These are phyloP conservation scores for Esox lucius DNA, from an alignment of 2,797 vertebrate species.

Conservation along the genomic window DNA sequence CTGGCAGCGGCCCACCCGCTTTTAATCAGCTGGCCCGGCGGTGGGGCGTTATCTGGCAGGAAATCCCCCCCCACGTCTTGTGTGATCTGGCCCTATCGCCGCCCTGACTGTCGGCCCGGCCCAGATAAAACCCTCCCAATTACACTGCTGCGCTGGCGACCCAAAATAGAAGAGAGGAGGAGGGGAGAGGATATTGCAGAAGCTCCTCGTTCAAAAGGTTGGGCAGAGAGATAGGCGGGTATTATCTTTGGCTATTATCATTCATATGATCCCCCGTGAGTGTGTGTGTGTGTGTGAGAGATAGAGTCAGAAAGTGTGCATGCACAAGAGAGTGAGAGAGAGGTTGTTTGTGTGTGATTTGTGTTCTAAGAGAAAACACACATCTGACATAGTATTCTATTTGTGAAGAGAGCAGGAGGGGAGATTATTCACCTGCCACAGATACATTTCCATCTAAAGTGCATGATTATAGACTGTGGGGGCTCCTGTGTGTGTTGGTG, in stretches of 20 bases:
- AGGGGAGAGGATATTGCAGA: conserved; percentile 21
- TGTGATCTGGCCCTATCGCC: conserved; percentile 44
- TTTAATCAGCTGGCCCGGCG: conserved; percentile 38
- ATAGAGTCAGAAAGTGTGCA: neutral
- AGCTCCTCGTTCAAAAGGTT: conserved; percentile 20
- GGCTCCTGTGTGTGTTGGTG: conserved; percentile 15
- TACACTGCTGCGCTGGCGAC: conserved; percentile 3
- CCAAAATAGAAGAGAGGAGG: conserved; percentile 3
- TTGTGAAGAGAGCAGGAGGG: neutral
- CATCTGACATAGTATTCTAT: neutral
- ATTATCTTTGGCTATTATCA: conserved; percentile 44
- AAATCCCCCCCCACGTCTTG: conserved; percentile 21
- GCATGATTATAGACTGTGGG: conserved; percentile 46
- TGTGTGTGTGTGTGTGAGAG: neutral
- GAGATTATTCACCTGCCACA: conserved; percentile 15
- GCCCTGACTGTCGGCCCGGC: conserved; percentile 5
- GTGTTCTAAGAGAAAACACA: conserved; percentile 20
- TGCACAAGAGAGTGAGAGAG: neutral
- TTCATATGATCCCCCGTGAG: conserved; percentile 28
- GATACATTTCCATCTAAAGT: conserved; percentile 51
- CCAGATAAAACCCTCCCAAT: conserved; percentile 9
- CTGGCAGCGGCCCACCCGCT: conserved; percentile 27
- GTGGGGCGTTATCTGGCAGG: conserved; percentile 44
- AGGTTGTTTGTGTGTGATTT: neutral
- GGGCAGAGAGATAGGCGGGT: conserved; percentile 32